Evolutionary conservation across 2,797 vertebrate genomes (phyloP), one percentile per base, ranked within the genome.

Genomic region (Eptatretus atami): DNA sequence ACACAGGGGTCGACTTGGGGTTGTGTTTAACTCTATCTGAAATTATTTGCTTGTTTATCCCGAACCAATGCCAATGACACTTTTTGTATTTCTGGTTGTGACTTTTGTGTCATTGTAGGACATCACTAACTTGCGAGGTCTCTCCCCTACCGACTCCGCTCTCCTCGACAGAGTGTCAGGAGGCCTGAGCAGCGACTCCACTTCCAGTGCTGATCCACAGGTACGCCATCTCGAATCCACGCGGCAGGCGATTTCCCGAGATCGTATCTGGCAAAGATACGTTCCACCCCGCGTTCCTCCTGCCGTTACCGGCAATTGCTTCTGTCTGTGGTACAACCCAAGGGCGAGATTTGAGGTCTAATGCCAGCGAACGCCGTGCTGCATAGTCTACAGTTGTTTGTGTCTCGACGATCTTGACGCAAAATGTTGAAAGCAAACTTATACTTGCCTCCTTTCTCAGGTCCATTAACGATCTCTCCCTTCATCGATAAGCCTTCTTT

Each of bases 281-380:
- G 53, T 75, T 76, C 69, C 64, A 69, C 64, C 75, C 75, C 1
- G 74, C 72, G n/a, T 76, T 76, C 66, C 70, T 71, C 55, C 31
- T 75, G 53, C 71, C 70, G 65, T 72, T 75, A 54, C 69, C 72
- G 25, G 25, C 70, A 73, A 64, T 0, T 76, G 57, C 15, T 71
- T 54, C 67, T 76, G 15, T 68, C 70, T 63, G 66, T 63, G 67
- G 64, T 63, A 15, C 24, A 67, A 19, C 66, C 66, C 9, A 25
- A 6, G 0, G 63, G 60, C 2, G 67, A 72, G 53, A 66, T 76
- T 76, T 52, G 63, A 66, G n/a, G 65, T 75, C 10, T 53, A 73
- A 73, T 44, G 75, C 73, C 65, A 65, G n/a, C 71, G 12, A 66
- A 71, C 6, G 64, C 52, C 65, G 75, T 75, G 31, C 69, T 73